These are phyloP conservation scores for Sympetrum striolatum DNA, from an alignment of 2,888 invertebrate species.

Conservation along the genomic window DNA sequence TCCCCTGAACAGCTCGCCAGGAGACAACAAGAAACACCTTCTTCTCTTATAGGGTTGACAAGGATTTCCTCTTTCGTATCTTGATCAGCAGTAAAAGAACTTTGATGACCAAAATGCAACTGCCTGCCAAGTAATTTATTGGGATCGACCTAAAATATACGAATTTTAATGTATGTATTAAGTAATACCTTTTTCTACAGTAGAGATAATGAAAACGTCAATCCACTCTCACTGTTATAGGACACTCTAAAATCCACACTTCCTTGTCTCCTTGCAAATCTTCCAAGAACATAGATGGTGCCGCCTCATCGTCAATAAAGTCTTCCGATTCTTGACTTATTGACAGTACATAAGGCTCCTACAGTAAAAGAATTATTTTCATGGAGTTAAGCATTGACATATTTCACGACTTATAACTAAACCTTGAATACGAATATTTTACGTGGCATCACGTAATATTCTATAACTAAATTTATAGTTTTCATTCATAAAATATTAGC, in stretches of 20 bases:
- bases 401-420: too few relatives aligned
- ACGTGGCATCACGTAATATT: too few relatives aligned
- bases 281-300: background rate
- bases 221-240: background rate
- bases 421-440: too few relatives aligned
- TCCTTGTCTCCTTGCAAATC: background rate
- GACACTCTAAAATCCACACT: conserved; percentile 6
- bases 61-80: background rate
- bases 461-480: too few relatives aligned
- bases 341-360: too few relatives aligned
- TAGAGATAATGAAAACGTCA: background rate
- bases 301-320: background rate
- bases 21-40: background rate
- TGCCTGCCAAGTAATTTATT: background rate
- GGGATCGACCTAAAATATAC: background rate
- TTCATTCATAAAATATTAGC: too few relatives aligned
- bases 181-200: background rate
- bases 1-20: background rate
- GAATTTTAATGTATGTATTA: background rate
- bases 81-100: background rate
- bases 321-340: background rate
- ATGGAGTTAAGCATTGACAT: too few relatives aligned
- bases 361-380: too few relatives aligned
- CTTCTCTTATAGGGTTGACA: background rate
- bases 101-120: conserved; percentile 4